These are phyloP conservation scores for Amblyornis subalaris DNA, from an alignment of 2,113 vertebrate genomes.

Conservation along the genomic window DNA sequence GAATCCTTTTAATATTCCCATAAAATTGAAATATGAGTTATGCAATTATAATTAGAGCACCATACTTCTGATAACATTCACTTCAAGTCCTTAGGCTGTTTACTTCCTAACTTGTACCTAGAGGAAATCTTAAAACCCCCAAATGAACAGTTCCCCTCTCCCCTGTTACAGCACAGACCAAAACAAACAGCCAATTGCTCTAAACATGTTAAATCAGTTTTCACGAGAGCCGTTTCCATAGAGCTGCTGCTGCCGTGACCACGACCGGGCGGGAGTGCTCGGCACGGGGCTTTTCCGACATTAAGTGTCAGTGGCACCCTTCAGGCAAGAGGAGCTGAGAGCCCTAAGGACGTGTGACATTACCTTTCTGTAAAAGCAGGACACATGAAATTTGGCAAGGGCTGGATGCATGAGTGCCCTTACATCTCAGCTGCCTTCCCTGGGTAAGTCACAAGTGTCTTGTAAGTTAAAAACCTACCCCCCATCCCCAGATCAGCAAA, in stretches of 20 bases:
- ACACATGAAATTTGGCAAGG: not conserved
- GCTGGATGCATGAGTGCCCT: not conserved
- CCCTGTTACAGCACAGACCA: not conserved
- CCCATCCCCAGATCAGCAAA: not conserved
- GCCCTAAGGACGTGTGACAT: fast-evolving
- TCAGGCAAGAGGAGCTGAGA: not conserved
- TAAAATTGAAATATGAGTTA: slow-evolving; percentile 65
- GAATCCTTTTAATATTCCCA: slow-evolving; percentile 64
- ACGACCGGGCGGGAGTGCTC: not conserved
- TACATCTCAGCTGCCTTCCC: not conserved
- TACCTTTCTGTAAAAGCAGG: not conserved
- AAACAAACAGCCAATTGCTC: not conserved
- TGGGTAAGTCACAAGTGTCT: not conserved
- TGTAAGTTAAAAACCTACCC: not conserved
- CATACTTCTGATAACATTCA: not conserved
- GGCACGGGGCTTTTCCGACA: fast-evolving
- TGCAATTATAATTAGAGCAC: slow-evolving; percentile 62
- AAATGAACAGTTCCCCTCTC: not conserved
- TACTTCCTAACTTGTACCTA: not conserved
- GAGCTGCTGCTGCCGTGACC: not conserved
- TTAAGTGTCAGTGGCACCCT: not conserved
- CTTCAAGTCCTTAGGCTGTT: slow-evolving; percentile 9
- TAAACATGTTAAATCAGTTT: not conserved
- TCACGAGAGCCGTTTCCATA: not conserved
- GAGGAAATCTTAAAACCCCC: not conserved